Conservation (phyloP, 2,797 vertebrate genomes). For the Bradypus variegatus region DNA sequence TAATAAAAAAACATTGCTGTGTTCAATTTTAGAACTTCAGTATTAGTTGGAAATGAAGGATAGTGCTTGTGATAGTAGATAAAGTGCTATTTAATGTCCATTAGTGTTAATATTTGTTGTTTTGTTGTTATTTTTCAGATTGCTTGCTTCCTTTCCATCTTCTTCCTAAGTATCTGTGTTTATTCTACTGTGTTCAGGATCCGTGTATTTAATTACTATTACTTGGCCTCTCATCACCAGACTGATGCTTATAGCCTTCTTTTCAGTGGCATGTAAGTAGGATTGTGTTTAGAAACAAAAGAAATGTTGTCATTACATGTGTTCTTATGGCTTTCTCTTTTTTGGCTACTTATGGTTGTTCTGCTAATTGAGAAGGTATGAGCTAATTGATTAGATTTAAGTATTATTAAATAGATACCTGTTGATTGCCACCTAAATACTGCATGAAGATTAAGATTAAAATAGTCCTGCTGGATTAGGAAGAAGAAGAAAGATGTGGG, state of each 20-base stretch:
- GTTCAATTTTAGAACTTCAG: constrained; percentile 26
- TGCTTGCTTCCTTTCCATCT: constrained; percentile 97
- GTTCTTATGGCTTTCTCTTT: background rate
- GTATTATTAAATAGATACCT: background rate
- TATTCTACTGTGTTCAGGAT: constrained; percentile 98
- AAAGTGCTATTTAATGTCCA: background rate
- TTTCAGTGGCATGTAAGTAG: constrained; percentile 96
- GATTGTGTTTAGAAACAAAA: background rate
- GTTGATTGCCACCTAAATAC: constrained; percentile 20
- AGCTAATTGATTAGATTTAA: constrained; percentile 2
- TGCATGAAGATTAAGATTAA: constrained; percentile 31
- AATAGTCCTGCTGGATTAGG: background rate
- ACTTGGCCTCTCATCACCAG: constrained; percentile 96
- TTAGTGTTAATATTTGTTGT: constrained; percentile 16
- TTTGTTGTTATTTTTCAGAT: constrained; percentile 75
- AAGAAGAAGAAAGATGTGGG: background rate
- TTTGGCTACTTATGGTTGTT: background rate
- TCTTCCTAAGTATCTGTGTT: constrained; percentile 95
- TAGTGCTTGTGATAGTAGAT: background rate
- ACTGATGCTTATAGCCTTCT: constrained; percentile 98
- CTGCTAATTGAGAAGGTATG: background rate
- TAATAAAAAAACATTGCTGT: background rate
- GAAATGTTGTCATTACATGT: background rate
- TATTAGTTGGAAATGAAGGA: constrained; percentile 4
- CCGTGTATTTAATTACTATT: constrained; percentile 97